Conservation (phyloP, 1,140 invertebrate genomes). For the Drosophila malerkotliana region DNA sequence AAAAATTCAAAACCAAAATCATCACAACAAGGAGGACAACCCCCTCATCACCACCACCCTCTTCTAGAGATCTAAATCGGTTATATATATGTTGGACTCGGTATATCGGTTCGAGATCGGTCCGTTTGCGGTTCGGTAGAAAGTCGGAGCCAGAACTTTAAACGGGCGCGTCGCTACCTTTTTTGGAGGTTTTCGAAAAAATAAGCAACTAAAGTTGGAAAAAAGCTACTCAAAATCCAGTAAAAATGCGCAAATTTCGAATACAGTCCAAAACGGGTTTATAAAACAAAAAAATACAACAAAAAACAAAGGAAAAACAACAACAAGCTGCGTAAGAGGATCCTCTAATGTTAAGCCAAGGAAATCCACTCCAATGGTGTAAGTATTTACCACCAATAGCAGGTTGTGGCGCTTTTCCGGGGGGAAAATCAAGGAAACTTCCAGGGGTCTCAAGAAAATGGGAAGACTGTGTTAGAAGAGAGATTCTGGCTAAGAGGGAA, state of each 20-base stretch:
- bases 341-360: conserved; percentile 21
- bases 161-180: conserved; percentile 29
- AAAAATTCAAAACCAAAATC: conserved; percentile 8
- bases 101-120: conserved; percentile 4
- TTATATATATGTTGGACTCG: conserved; percentile 45
- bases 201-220: no score
- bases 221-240: conserved; percentile 1
- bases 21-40: neutral
- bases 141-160: conserved; percentile 35
- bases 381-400: conserved; percentile 38
- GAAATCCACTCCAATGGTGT: conserved; percentile 62
- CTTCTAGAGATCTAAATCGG: neutral
- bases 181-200: conserved; percentile 57
- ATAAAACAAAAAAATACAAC: conserved; percentile 18
- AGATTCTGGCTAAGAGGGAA: no score
- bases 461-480: no score
- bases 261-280: conserved; percentile 66
- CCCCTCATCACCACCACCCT: neutral
- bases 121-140: conserved; percentile 12
- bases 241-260: conserved; percentile 63
- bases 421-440: neutral
- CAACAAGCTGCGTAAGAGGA: conserved; percentile 28
- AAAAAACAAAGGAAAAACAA: conserved; percentile 21
- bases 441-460: neutral
- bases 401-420: neutral